Base-by-base conservation (phyloP, 2,888 invertebrate species). In the Hirtodrosophila histrioides region DNA sequence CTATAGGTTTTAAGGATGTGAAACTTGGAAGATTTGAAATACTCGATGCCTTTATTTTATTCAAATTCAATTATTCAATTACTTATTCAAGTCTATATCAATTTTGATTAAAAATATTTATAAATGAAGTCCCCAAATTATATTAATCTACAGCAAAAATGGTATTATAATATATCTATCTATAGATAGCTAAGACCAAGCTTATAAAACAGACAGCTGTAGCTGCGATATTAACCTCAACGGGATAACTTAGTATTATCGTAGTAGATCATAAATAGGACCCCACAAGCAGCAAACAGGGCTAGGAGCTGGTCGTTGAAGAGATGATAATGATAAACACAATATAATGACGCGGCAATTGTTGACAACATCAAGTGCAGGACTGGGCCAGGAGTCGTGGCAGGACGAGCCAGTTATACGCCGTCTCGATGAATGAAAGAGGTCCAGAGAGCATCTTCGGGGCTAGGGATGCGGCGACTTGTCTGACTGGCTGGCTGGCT, bases 351-450 rank as follows among this genome's bases (percentile, higher is more conserved):
- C 75, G 66, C 54, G 69, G 77, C 70, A 81, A 77, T 83, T 80
- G 87, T 74, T 87, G 85, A 85, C 83, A 85, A 62, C 86, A 83
- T 83, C 74, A 87, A 87, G 86, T 87, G 86, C 66, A 57, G 66
- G 49, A 51, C 66, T 41, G 60, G 50, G 50, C 48, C 31, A 31
- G 31, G 8, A 31, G 31, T 27, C 4, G 27, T 27, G 6, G 27
- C 27, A 27, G 6, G 4, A 27, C 9, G 10, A 55, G 7, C 50
- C 43, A 44, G 61, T 50, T 68, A 45, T 46, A 27, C 12, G 11
- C 31, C 11, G 10, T 39, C 35, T 24, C 37, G 43, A 56, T 63
- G 58, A 72, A 73, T 58, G 44, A 53, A 69, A 48, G 44, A 31
- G 43, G 55, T 40, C 37, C 56, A 62, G 43, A 61, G 53, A 40